These are phyloP conservation scores for Micoletzkya japonica DNA, from an alignment of 2,888 invertebrate genomes.

Conservation along the genomic window DNA sequence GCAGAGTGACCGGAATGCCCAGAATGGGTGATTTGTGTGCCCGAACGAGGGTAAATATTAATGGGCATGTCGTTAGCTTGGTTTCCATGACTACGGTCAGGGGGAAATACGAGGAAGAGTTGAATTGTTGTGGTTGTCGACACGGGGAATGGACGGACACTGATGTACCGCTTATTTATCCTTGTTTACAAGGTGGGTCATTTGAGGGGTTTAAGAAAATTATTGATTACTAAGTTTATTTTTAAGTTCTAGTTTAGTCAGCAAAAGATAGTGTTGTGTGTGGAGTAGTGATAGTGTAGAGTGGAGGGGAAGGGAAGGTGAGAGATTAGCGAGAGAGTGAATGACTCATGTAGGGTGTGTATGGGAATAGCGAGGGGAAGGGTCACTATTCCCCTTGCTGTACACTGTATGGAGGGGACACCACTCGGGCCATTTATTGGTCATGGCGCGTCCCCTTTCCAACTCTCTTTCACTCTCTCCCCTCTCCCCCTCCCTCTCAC, in stretches of 20 bases:
- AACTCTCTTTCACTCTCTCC: background rate
- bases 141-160: background rate
- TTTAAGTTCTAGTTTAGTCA: no score
- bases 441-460: background rate
- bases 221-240: no score
- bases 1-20: no score
- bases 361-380: background rate
- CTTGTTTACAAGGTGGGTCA: background rate
- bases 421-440: background rate
- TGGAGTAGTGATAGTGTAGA: constrained; percentile 12
- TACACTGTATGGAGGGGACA: no score
- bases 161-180: background rate
- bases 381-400: background rate
- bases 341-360: background rate
- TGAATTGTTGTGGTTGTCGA: background rate
- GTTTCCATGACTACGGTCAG: no score
- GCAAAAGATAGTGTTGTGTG: background rate
- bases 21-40: no score
- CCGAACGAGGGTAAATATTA: no score
- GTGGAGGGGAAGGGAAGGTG: background rate
- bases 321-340: background rate
- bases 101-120: no score
- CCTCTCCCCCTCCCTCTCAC: background rate
- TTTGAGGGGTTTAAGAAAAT: no score
- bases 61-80: no score